Evolutionary conservation across 2,888 invertebrate genomes (phyloP), one percentile per base, ranked within the genome.

Genomic region (Tetropium fuscum): DNA sequence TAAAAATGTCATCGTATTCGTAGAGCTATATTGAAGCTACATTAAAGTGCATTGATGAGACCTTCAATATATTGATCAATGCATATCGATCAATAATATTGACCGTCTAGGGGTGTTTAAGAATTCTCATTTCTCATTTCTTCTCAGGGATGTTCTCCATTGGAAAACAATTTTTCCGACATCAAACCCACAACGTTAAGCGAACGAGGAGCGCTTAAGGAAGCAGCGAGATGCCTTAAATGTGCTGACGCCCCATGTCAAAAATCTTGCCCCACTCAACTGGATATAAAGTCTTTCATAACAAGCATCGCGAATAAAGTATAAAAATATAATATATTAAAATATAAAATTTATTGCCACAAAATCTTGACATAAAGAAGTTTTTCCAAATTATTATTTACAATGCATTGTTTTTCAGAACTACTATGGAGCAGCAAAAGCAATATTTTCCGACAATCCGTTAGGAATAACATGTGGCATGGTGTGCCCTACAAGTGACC

Each of bases 401-500:
- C n/a, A n/a, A n/a, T n/a, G n/a, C n/a, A 8, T n/a, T 27, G 27
- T 27, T 27, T 8, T 22, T 10, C 80, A 94, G 91, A 99, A 99
- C 81, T 98, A 96, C 80, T 99, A 99, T 85, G 98, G 99, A 15
- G 95, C 98, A 1, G 94, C 96, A 0, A 96, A 96, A 78, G 90
- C 94, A 0, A 99, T 99, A 54, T 88, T 99, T 55, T 97, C 97
- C 0, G 98, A 99, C 79, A 99, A 99, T 81, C 98, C 99, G 0
- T 82, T 98, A 51, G 99, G 97, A 0, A 84, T 97, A 1, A 95
- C 95, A 0, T 97, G 97, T 74, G 97, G 97, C 18, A 99, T 99
- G 98, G 98, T 99, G 15, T 98, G 98, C 72, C 98, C 98, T 1
- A 98, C 98, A 0, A 97, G 97, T 77, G 98, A 99, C 81, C 87